phyloP scores from a whole-genome alignment of 2,888 invertebrate species.

The Drosophila longiperda region DNA sequence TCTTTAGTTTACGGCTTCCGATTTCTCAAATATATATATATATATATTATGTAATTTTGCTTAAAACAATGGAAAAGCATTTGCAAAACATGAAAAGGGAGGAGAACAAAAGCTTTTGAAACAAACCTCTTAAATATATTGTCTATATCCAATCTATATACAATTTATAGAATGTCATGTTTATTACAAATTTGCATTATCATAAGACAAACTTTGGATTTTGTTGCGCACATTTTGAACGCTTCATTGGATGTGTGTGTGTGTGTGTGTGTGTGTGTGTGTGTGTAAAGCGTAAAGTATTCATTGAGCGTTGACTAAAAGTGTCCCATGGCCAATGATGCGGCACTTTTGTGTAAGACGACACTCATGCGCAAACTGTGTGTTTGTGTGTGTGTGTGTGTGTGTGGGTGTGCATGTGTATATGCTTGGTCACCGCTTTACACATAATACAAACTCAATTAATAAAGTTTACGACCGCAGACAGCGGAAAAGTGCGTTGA shows the following conservation, averaged over 20 bases:
- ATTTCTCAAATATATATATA: background rate
- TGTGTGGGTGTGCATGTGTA: background rate
- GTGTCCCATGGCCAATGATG: conserved; percentile 45
- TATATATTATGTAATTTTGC: background rate
- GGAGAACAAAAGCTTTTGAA: background rate
- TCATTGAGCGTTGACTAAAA: conserved; percentile 36
- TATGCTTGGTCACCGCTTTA: conserved; percentile 13
- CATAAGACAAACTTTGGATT: conserved; percentile 51
- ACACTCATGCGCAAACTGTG: conserved; percentile 1
- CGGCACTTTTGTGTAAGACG: conserved; percentile 39
- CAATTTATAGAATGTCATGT: conserved; percentile 15
- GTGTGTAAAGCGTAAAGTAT: conserved; percentile 39
- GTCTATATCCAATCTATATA: background rate
- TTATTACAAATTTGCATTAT: conserved; percentile 53
- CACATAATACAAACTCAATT: conserved; percentile 72
- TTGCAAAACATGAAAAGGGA: background rate
- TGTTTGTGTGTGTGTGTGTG: background rate
- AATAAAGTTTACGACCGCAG: conserved; percentile 71
- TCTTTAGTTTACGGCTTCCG: background rate
- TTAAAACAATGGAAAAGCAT: background rate
- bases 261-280: background rate
- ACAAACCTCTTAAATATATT: background rate
- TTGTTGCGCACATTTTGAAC: conserved; percentile 5
- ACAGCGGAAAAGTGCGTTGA: conserved; percentile 69
- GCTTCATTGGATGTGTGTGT: background rate